Evolutionary conservation across 2,888 invertebrate species (phyloP).

Genomic region (Hoplodrina blanda): DNA sequence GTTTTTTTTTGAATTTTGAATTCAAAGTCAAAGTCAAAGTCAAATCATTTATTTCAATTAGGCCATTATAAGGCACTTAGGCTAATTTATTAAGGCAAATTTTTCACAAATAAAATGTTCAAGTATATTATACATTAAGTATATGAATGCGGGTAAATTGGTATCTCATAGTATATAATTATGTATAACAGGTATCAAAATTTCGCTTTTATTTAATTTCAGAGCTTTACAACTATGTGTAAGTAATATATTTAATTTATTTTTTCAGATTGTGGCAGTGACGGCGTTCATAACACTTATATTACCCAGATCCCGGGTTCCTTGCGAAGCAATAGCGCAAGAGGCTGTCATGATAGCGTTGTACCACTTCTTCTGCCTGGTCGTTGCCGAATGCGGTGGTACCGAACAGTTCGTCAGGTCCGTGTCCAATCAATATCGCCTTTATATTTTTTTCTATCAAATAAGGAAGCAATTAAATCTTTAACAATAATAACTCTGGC

Average conservation of each 20-base stretch:
- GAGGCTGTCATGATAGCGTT: slow-evolving; percentile 92
- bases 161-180: too few species aligned
- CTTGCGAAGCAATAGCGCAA: slow-evolving; percentile 93
- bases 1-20: too few species aligned
- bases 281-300: slow-evolving; percentile 90
- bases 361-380: slow-evolving; percentile 93
- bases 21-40: too few species aligned
- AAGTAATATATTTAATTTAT: neutral
- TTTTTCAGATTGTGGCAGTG: slow-evolving; percentile 90
- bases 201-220: too few species aligned
- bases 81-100: too few species aligned
- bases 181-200: too few species aligned
- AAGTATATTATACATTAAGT: too few species aligned
- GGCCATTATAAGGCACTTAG: too few species aligned
- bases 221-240: neutral
- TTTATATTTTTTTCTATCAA: slow-evolving; percentile 41
- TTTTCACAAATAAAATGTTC: too few species aligned
- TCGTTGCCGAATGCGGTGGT: slow-evolving; percentile 92
- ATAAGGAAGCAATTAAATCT: slow-evolving; percentile 56
- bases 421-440: slow-evolving; percentile 33
- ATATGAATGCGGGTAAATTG: too few species aligned
- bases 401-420: slow-evolving; percentile 90
- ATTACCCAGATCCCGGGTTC: slow-evolving; percentile 92
- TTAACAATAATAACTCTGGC: slow-evolving; percentile 53
- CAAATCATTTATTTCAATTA: too few species aligned